Evolutionary conservation across 2,113 vertebrate genomes (phyloP).

Genomic region (Pavo muticus): DNA sequence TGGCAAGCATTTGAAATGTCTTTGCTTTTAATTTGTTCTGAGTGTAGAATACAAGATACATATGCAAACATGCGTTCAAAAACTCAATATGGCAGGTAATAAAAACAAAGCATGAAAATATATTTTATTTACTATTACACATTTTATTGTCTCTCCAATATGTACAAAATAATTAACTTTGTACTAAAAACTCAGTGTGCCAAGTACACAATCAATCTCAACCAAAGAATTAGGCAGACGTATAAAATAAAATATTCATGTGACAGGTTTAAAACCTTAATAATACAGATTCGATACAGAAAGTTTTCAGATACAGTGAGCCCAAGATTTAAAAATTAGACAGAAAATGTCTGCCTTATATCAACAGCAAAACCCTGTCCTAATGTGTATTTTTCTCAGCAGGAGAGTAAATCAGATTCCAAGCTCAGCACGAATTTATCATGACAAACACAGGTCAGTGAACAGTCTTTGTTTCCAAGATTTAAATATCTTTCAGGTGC

Average conservation of each 20-base stretch:
- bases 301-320: neutral
- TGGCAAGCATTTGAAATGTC: neutral
- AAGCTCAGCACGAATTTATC: neutral
- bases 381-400: neutral
- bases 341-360: neutral
- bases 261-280: neutral
- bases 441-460: neutral
- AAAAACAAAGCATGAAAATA: neutral
- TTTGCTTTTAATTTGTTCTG: neutral
- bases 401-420: neutral
- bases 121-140: neutral
- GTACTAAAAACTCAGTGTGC: neutral
- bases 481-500: neutral
- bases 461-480: neutral
- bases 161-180: neutral
- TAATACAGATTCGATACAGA: neutral
- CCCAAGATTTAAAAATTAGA: neutral
- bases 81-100: neutral
- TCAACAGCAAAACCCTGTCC: neutral
- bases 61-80: rapidly evolving
- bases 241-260: neutral
- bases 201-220: neutral
- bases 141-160: neutral
- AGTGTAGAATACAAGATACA: neutral
- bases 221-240: neutral